Evolutionary conservation across 2,888 invertebrate species (phyloP).

Genomic region (Xanthia togata): DNA sequence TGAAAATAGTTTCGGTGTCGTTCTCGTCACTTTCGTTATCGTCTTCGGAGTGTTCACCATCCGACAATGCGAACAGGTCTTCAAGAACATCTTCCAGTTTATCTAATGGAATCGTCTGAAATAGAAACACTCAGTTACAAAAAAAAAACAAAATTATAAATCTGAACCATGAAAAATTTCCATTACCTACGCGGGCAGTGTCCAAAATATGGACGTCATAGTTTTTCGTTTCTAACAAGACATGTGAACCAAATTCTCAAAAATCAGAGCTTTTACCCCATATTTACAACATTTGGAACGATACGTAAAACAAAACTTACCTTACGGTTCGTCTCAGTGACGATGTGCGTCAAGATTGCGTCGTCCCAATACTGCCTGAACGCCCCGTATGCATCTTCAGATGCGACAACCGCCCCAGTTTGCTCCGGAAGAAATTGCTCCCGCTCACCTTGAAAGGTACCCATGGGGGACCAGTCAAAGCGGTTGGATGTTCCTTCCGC

Average conservation of each 20-base stretch:
- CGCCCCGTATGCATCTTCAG: too few relatives aligned
- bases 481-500: too few relatives aligned
- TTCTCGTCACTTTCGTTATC: slow-evolving; percentile 46
- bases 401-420: too few relatives aligned
- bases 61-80: slow-evolving; percentile 15
- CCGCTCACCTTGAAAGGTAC: too few relatives aligned
- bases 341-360: too few relatives aligned
- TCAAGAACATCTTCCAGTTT: slow-evolving; percentile 22
- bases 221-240: slow-evolving; percentile 24
- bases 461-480: too few relatives aligned
- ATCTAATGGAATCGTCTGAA: slow-evolving; percentile 2
- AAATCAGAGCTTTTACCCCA: slow-evolving; percentile 27
- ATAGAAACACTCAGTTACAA: not conserved
- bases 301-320: slow-evolving; percentile 33
- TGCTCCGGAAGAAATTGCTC: too few relatives aligned
- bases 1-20: slow-evolving; percentile 44
- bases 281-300: slow-evolving; percentile 3
- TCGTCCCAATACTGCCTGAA: too few relatives aligned
- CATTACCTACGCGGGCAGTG: slow-evolving; percentile 15
- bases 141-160: not conserved
- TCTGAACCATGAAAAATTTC: not conserved
- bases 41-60: slow-evolving; percentile 47
- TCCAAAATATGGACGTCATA: slow-evolving; percentile 43
- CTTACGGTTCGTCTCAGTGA: slow-evolving; percentile 30
- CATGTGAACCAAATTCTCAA: slow-evolving; percentile 23